phyloP scores from a whole-genome alignment of 2,797 vertebrate species.

The Perodicticus potto region DNA sequence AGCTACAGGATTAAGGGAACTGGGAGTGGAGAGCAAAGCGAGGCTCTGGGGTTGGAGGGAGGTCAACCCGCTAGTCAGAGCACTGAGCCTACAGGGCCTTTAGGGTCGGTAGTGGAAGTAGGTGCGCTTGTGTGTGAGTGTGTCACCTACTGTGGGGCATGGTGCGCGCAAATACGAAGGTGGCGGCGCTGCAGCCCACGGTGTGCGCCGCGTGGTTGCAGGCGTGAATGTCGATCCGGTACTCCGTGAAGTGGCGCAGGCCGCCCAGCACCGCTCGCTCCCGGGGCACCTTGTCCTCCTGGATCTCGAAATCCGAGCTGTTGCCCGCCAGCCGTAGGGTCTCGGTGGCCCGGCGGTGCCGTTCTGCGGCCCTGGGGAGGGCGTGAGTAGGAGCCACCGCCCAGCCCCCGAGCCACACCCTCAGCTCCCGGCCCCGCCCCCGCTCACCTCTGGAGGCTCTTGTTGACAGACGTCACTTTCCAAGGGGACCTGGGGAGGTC shows the following conservation, averaged over 20 bases:
- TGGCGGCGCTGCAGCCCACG: conserved; percentile 90
- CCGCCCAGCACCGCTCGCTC: conserved; percentile 86
- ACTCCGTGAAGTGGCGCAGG: conserved; percentile 90
- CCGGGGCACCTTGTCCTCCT: conserved; percentile 90
- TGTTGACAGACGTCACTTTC: conserved; percentile 90
- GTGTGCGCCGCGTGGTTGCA: conserved; percentile 91
- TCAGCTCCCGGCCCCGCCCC: not conserved
- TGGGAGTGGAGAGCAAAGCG: not conserved
- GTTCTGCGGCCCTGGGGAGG: conserved; percentile 54
- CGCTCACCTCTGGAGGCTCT: conserved; percentile 87
- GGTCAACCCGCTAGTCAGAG: not conserved
- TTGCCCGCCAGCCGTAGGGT: conserved; percentile 54
- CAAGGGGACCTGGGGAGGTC: conserved; percentile 88
- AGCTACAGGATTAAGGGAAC: not conserved
- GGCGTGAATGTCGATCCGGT: conserved; percentile 91
- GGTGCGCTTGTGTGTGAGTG: not conserved
- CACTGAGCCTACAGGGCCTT: not conserved
- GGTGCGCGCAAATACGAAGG: conserved; percentile 91
- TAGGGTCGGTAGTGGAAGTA: not conserved
- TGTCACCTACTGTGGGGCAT: conserved; percentile 88
- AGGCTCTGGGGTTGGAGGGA: not conserved
- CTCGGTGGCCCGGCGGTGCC: conserved; percentile 64
- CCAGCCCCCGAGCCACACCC: not conserved
- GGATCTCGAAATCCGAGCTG: conserved; percentile 85
- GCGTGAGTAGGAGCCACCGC: not conserved